Conservation (phyloP, 2,113 vertebrate species). For the Cyanistes caeruleus region DNA sequence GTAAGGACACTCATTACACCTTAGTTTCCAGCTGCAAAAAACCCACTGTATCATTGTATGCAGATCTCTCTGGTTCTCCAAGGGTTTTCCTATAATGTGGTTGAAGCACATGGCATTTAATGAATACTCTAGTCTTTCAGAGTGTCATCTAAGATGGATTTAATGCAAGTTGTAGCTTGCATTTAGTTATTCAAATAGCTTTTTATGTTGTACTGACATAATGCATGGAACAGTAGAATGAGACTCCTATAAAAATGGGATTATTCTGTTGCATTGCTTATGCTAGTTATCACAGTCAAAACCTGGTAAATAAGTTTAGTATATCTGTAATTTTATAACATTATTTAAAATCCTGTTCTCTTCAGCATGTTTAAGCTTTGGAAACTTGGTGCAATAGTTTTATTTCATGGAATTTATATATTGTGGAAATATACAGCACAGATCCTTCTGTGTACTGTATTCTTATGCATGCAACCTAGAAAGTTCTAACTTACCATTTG, state of each 20-base stretch:
- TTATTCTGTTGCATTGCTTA: neutral
- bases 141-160: neutral
- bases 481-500: neutral
- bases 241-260: neutral
- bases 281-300: neutral
- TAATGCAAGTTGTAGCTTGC: neutral
- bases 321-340: neutral
- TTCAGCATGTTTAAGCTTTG: neutral
- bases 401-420: neutral
- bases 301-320: neutral
- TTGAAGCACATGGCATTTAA: neutral
- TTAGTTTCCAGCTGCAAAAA: constrained; percentile 9
- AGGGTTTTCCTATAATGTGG: neutral
- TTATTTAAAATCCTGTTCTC: neutral
- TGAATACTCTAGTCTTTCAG: neutral
- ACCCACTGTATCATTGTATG: neutral
- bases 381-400: neutral
- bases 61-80: neutral
- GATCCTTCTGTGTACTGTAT: neutral
- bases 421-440: neutral
- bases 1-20: neutral
- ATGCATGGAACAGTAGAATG: neutral
- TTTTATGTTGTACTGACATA: neutral
- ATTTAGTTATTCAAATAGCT: neutral
- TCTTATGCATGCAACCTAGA: neutral